A percentile compares a stretch with the other conserved stretches of the same genome.
Conservation (phyloP, 2,888 invertebrate species). For the Acleris literana region DNA sequence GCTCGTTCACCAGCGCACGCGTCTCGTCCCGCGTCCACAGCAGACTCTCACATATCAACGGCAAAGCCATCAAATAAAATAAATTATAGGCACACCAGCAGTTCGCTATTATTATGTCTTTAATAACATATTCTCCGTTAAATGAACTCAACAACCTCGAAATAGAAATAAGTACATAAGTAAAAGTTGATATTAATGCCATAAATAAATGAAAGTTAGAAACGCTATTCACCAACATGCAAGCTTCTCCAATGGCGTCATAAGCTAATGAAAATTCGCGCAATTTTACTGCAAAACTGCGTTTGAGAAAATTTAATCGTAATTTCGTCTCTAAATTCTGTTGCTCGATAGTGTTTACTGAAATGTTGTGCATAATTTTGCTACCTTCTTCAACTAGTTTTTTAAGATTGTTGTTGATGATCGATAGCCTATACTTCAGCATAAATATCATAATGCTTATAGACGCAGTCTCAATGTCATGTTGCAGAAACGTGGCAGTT, state of each 20-base stretch:
- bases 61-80: slow-evolving; percentile 18
- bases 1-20: slow-evolving; percentile 33
- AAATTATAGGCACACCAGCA: slow-evolving; percentile 25
- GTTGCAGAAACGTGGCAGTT: too few species aligned
- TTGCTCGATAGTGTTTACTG: slow-evolving; percentile 1
- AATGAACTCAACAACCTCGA: slow-evolving; percentile 32
- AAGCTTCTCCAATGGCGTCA: slow-evolving; percentile 30
- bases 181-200: slow-evolving; percentile 25
- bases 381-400: too few species aligned
- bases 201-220: slow-evolving; percentile 37
- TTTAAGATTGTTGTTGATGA: too few species aligned
- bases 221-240: slow-evolving; percentile 27
- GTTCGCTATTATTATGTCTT: slow-evolving; percentile 12
- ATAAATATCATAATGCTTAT: too few species aligned
- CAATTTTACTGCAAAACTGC: background rate
- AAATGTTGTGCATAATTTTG: too few species aligned
- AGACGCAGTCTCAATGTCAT: too few species aligned
- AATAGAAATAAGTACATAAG: slow-evolving; percentile 31
- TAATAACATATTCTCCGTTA: background rate
- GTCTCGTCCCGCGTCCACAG: slow-evolving; percentile 17
- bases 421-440: too few species aligned
- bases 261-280: slow-evolving; percentile 29
- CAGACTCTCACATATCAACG: slow-evolving; percentile 29
- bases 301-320: too few species aligned
- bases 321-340: too few species aligned